Conservation (phyloP, 2,797 vertebrate genomes). For the Borostomias antarcticus region DNA sequence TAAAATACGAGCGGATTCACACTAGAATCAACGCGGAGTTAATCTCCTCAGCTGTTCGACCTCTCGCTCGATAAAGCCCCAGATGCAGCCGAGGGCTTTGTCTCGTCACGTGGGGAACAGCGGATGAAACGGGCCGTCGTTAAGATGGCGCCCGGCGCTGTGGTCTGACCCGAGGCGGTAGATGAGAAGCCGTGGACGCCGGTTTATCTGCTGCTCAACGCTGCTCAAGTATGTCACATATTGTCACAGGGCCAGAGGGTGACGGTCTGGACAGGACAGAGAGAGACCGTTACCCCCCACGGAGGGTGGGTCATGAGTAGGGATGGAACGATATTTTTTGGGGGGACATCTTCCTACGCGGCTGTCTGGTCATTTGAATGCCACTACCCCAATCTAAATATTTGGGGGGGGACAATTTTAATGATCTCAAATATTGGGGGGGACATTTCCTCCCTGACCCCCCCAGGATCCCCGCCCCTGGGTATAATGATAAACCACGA, state of each 20-base stretch:
- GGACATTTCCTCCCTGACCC: no score
- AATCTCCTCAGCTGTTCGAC: background rate
- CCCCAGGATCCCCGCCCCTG: no score
- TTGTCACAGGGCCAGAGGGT: background rate
- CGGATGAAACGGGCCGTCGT: background rate
- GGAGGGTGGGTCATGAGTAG: background rate
- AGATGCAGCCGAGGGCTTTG: background rate
- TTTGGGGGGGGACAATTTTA: no score
- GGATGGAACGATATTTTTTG: no score
- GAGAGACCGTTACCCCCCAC: background rate
- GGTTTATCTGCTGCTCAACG: background rate
- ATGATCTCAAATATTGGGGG: no score
- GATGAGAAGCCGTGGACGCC: background rate
- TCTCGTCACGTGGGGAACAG: background rate
- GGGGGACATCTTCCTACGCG: no score
- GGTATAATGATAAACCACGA: no score
- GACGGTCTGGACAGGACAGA: background rate
- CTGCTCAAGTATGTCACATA: background rate
- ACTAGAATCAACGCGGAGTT: background rate
- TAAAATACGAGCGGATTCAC: background rate
- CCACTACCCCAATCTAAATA: no score
- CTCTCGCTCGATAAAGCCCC: background rate
- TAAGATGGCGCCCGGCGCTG: background rate
- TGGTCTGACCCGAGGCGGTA: background rate
- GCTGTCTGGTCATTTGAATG: no score